A percentile compares a stretch with the other conserved stretches of the same genome.
Conservation (phyloP, 2,888 invertebrate genomes). For the Drosophila ochracea region DNA sequence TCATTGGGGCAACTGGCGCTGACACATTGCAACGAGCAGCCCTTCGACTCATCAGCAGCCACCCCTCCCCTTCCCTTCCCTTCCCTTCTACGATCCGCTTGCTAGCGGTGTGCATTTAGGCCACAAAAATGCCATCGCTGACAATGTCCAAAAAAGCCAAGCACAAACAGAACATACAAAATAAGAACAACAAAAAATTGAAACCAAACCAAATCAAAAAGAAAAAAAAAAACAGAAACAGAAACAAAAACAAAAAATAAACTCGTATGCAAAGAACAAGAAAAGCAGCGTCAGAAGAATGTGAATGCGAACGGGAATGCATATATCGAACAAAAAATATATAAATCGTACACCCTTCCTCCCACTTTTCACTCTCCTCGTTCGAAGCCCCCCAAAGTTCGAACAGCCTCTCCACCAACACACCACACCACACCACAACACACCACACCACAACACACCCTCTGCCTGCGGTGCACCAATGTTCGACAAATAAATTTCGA, state of each 20-base stretch:
- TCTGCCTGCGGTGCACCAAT: slow-evolving; percentile 44
- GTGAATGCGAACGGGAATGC: slow-evolving; percentile 53
- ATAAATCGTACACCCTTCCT: slow-evolving; percentile 13
- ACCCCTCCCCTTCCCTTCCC: not conserved
- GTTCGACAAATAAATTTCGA: slow-evolving; percentile 70
- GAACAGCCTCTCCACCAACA: not conserved
- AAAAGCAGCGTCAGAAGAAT: slow-evolving; percentile 57
- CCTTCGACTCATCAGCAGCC: slow-evolving; percentile 20
- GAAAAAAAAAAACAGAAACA: slow-evolving; percentile 33
- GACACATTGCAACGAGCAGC: slow-evolving; percentile 62
- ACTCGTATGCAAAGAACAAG: slow-evolving; percentile 20
- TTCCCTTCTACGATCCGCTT: not conserved
- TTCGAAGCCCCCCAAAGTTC: not conserved
- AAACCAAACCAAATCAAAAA: slow-evolving; percentile 41
- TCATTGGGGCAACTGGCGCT: slow-evolving; percentile 75
- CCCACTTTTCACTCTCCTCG: not conserved
- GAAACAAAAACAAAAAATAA: slow-evolving; percentile 23
- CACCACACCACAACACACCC: not conserved
- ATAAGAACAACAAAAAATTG: slow-evolving; percentile 53
- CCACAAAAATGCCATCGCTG: slow-evolving; percentile 79
- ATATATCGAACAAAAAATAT: slow-evolving; percentile 57
- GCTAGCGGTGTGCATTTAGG: slow-evolving; percentile 64
- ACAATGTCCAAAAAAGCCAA: slow-evolving; percentile 71
- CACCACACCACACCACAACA: not conserved
- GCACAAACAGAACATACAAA: slow-evolving; percentile 48